Evolutionary conservation across 2,797 vertebrate species (phyloP).

Genomic region (Harpagifer antarcticus): DNA sequence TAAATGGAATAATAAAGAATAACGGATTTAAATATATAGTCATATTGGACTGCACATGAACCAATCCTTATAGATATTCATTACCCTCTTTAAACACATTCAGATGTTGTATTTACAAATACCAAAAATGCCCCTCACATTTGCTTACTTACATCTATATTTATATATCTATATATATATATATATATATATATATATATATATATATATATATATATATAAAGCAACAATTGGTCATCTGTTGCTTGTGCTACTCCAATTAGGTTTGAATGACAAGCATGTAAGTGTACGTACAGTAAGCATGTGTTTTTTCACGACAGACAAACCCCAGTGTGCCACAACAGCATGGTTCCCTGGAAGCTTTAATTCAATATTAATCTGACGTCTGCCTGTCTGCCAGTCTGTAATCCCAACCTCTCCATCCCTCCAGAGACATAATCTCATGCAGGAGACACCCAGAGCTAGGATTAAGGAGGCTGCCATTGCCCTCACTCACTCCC

Average conservation of each 20-base stretch:
- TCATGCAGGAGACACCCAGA: constrained; percentile 66
- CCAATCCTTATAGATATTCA: not conserved
- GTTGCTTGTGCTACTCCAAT: not conserved
- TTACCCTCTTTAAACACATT: constrained; percentile 2
- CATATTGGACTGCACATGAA: not conserved
- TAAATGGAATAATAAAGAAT: not conserved
- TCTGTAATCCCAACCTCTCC: constrained; percentile 66
- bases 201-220: no score
- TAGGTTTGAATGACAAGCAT: constrained; percentile 16
- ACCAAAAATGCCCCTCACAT: not conserved
- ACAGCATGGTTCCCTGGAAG: constrained; percentile 49
- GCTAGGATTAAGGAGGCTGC: constrained; percentile 72
- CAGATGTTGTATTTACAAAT: not conserved
- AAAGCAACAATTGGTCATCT: not conserved
- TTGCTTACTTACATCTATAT: not conserved
- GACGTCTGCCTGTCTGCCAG: constrained; percentile 71
- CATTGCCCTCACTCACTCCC: constrained; percentile 1
- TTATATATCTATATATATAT: no score
- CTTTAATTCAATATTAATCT: constrained; percentile 82
- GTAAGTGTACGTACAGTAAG: not conserved
- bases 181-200: no score
- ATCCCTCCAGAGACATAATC: constrained; percentile 73
- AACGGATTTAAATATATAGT: not conserved
- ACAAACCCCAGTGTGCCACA: constrained; percentile 23
- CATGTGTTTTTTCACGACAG: not conserved